A percentile compares a stretch with the other conserved stretches of the same genome.
Conservation (phyloP, 2,797 vertebrate genomes). For the Merluccius polli region DNA sequence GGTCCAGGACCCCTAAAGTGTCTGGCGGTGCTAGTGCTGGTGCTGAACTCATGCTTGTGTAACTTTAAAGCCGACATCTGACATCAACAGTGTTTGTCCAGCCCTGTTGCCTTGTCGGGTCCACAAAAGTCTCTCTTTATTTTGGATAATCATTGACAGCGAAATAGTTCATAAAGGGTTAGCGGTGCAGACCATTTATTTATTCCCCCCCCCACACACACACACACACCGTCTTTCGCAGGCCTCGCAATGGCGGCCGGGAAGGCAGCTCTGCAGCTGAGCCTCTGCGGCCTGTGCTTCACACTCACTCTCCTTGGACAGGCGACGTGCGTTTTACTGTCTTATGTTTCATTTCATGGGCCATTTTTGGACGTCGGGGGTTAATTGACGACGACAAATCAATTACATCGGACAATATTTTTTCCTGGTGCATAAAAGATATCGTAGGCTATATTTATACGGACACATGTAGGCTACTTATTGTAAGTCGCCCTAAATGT, state of each 20-base stretch:
- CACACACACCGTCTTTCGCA: no score
- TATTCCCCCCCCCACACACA: no score
- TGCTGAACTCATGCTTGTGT: no score
- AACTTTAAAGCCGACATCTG: no score
- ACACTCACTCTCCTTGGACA: constrained; percentile 31
- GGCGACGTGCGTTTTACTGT: constrained; percentile 47
- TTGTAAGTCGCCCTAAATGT: no score
- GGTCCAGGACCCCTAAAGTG: no score
- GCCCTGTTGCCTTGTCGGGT: no score
- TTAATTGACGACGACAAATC: neutral
- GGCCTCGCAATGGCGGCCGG: constrained; percentile 53
- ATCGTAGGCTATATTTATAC: no score
- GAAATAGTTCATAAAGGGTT: constrained; percentile 20
- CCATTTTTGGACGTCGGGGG: neutral
- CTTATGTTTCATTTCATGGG: no score
- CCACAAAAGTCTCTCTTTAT: neutral
- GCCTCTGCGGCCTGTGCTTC: constrained; percentile 47
- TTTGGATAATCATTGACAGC: constrained; percentile 59
- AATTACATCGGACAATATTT: neutral
- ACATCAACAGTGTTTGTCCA: no score
- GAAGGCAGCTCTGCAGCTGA: constrained; percentile 38
- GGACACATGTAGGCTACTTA: no score
- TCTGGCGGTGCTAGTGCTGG: no score
- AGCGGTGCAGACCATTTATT: neutral
- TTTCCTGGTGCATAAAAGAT: neutral